phyloP scores from a whole-genome alignment of 2,113 vertebrate genomes.

The Pituophis catenifer region DNA sequence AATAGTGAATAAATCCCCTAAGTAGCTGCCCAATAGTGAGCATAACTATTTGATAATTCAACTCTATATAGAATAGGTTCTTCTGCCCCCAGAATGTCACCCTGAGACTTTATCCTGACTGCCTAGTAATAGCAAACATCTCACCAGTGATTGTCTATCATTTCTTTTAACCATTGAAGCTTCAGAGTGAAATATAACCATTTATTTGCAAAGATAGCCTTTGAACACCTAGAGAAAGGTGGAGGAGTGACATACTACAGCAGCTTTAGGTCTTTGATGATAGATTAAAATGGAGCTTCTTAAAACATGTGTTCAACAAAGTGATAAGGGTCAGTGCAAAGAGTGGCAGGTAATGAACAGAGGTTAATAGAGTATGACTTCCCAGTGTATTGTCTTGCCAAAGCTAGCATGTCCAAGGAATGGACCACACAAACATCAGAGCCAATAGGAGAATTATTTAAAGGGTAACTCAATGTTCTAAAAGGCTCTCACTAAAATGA shows the following conservation, averaged over 20 bases:
- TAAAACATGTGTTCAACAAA: slow-evolving; percentile 49
- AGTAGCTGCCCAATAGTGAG: background rate
- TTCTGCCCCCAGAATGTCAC: background rate
- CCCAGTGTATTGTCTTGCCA: slow-evolving; percentile 26
- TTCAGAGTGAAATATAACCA: background rate
- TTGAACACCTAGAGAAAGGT: slow-evolving; percentile 42
- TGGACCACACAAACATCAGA: slow-evolving; percentile 58
- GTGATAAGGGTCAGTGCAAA: slow-evolving; percentile 56
- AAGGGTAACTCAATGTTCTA: background rate
- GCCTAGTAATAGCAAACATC: background rate
- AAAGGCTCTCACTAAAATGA: background rate
- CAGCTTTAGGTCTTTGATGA: slow-evolving; percentile 57
- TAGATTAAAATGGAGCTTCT: slow-evolving; percentile 61
- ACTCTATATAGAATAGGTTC: background rate
- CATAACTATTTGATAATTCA: background rate
- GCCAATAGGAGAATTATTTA: slow-evolving; percentile 44
- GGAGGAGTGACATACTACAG: slow-evolving; percentile 45
- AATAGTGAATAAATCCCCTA: background rate
- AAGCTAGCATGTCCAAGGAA: slow-evolving; percentile 27
- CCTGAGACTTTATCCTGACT: background rate
- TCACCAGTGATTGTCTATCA: background rate
- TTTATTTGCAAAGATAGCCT: slow-evolving; percentile 5
- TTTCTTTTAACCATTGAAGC: slow-evolving; percentile 8
- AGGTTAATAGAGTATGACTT: slow-evolving; percentile 48
- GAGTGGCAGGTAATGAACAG: slow-evolving; percentile 42